Percentiles rank a stretch among this genome's conserved stretches.
phyloP scores from a whole-genome alignment of 2,888 invertebrate genomes.

The Cerceris rybyensis region DNA sequence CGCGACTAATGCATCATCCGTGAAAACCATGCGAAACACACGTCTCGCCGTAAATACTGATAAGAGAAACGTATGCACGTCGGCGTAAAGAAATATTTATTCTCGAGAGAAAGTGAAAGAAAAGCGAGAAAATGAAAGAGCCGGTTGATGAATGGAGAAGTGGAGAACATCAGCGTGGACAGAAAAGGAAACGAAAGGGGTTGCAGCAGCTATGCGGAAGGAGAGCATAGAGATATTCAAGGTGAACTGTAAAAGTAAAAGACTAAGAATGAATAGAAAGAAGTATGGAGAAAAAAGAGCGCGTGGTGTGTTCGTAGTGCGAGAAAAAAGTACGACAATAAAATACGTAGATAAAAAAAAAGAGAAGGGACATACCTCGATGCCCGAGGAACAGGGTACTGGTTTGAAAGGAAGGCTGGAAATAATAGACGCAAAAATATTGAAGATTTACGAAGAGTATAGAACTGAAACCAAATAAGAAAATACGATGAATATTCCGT shows the following conservation, averaged over 20 bases:
- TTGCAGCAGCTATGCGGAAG: background rate
- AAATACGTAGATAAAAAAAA: background rate
- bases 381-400: background rate
- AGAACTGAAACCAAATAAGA: too few species aligned
- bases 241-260: constrained; percentile 18
- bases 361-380: background rate
- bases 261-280: background rate
- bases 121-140: constrained; percentile 49
- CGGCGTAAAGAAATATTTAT: constrained; percentile 35
- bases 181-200: constrained; percentile 5
- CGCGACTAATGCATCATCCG: constrained; percentile 12
- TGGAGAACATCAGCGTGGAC: constrained; percentile 10
- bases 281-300: background rate
- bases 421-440: background rate
- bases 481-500: too few species aligned
- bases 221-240: constrained; percentile 25
- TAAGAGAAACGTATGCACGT: constrained; percentile 30
- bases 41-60: constrained; percentile 45
- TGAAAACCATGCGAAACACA: constrained; percentile 27
- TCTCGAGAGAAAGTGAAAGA: constrained; percentile 51
- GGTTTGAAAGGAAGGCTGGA: background rate
- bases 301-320: background rate
- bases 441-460: too few species aligned
- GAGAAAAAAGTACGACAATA: background rate
- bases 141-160: constrained; percentile 38